These are phyloP conservation scores for Cheilosia soror DNA, from an alignment of 2,888 invertebrate genomes.

Conservation along the genomic window DNA sequence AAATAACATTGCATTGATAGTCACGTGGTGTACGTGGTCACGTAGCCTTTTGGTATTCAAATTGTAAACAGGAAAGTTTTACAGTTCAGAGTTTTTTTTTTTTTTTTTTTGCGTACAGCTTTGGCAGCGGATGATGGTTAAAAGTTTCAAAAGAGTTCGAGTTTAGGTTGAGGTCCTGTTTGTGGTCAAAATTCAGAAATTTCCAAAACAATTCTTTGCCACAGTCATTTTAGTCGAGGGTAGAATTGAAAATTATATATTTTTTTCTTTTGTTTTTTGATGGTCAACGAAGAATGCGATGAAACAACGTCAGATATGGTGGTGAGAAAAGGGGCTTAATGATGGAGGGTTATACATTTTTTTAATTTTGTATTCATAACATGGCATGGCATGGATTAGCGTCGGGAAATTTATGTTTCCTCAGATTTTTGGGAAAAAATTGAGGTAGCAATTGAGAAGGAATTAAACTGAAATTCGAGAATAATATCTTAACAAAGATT, in stretches of 20 bases:
- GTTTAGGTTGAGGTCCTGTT: constrained; percentile 46
- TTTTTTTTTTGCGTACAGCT: neutral
- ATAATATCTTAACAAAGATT: no score
- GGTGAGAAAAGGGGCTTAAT: neutral
- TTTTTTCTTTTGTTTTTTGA: neutral
- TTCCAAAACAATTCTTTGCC: neutral
- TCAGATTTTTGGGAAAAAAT: neutral
- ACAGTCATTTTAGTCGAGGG: constrained; percentile 26
- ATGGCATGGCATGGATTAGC: constrained; percentile 35
- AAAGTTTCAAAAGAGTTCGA: constrained; percentile 20
- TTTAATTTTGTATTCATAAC: constrained; percentile 59
- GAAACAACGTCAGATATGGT: neutral
- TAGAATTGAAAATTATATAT: constrained; percentile 5
- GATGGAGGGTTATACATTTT: constrained; percentile 47
- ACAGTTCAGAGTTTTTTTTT: neutral
- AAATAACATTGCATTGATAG: constrained; percentile 36
- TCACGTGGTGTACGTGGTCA: constrained; percentile 49
- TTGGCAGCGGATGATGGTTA: constrained; percentile 1
- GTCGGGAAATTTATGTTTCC: constrained; percentile 28
- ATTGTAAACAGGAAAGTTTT: constrained; percentile 68
- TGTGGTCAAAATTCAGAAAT: constrained; percentile 41
- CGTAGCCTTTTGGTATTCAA: constrained; percentile 67
- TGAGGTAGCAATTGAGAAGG: no score
- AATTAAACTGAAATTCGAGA: no score
- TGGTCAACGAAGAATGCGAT: neutral